These are phyloP conservation scores for Meda fulgida DNA, from an alignment of 2,797 vertebrate genomes.

Conservation along the genomic window DNA sequence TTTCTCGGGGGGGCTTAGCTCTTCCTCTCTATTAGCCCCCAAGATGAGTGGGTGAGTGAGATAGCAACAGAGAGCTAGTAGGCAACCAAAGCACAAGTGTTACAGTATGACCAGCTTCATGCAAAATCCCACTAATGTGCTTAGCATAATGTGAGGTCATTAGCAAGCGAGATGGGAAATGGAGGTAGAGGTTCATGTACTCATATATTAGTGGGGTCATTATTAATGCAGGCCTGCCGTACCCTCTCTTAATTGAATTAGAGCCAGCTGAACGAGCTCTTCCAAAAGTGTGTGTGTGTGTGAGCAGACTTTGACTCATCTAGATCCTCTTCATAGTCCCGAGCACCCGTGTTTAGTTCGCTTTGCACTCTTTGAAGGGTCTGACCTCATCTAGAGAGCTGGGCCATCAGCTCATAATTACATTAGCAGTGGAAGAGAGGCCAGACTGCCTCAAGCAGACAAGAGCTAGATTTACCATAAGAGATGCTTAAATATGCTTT, in stretches of 20 bases:
- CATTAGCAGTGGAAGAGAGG: constrained; percentile 62
- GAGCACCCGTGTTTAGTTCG: constrained; percentile 29
- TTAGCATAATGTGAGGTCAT: constrained; percentile 69
- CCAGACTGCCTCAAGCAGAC: constrained; percentile 55
- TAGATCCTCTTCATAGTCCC: constrained; percentile 4
- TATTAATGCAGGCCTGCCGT: constrained; percentile 32
- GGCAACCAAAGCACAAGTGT: constrained; percentile 1
- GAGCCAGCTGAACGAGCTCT: constrained; percentile 41
- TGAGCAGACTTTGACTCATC: constrained; percentile 34
- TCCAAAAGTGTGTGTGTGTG: constrained; percentile 26
- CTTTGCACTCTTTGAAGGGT: constrained; percentile 35
- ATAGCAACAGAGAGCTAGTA: background rate
- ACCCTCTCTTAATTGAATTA: constrained; percentile 55
- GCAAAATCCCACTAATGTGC: constrained; percentile 65
- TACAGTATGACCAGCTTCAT: constrained; percentile 58
- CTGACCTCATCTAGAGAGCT: constrained; percentile 40
- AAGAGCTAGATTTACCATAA: constrained; percentile 26
- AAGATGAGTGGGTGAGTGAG: background rate
- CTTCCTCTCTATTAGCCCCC: constrained; percentile 31
- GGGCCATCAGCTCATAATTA: constrained; percentile 66
- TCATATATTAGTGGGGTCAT: constrained; percentile 17
- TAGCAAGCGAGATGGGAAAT: constrained; percentile 54
- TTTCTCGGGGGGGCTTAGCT: constrained; percentile 12
- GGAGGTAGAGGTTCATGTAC: constrained; percentile 30
- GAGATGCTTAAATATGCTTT: constrained; percentile 2